Base-by-base conservation (phyloP, 2,113 vertebrate species). In the Microtus pennsylvanicus region DNA sequence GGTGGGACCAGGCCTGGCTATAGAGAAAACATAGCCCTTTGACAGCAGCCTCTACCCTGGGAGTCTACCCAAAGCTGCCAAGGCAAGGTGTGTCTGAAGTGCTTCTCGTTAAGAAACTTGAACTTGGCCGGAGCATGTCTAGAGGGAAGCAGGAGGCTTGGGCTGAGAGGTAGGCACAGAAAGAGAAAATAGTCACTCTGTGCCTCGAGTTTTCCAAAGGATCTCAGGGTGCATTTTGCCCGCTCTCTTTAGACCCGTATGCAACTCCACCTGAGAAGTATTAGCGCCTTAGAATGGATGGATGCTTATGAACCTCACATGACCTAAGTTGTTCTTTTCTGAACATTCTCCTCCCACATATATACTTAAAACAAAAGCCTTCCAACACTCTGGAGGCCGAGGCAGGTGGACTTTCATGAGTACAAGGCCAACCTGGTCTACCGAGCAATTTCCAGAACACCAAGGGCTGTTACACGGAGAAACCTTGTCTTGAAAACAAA, bases 71-170 rank as follows among this genome's bases (percentile, higher is more conserved):
- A 95, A 89, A 69, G 75, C 82, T 88, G 63, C 11, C 88, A 89
- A 90, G 83, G 91, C 92, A 78, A 95, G 90, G 94, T 75, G 52
- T n/a, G 52, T 94, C 90, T 93, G 65, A 95, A 96, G 92, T 13
- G 72, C 81, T 96, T 89, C 96, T 97, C 75, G 28, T 94, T 94
- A 97, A 95, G 80, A 96, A 74, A 65, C 87, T 33, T 95, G 86
- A 86, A 70, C 80, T n/a, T 94, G 45, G 52, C 76, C 50, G 52
- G 61, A 77, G 70, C 76, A 26, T 61, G 89, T 91, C 76, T 97
- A 95, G 96, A 96, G 86, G 89, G 91, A 97, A 96, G 96, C 97
- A 98, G 96, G 95, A 98, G 93, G 95, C 75, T 78, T 82, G 89
- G 88, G 70, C 16, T 58, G 87, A 94, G 88, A 94, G 78, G 87